Evolutionary conservation across 2,888 invertebrate species (phyloP).

Genomic region (Bembecia ichneumoniformis): DNA sequence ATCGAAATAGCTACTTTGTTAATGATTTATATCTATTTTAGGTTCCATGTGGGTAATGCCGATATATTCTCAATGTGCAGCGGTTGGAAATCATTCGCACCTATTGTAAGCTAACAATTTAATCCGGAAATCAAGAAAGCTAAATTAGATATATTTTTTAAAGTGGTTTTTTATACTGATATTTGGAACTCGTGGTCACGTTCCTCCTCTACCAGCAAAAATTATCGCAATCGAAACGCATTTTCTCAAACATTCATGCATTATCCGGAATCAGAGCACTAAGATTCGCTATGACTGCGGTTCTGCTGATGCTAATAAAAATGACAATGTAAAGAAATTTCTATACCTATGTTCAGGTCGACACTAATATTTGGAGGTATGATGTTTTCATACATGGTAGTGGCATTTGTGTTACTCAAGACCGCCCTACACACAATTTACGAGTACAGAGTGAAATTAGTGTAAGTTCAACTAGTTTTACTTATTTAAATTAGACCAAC

Average conservation of each 20-base stretch:
- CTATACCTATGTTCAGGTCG: conserved; percentile 26
- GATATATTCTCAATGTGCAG: conserved; percentile 53
- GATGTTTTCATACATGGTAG: conserved; percentile 42
- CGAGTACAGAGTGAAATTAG: conserved; percentile 54
- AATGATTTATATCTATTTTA: conserved; percentile 12
- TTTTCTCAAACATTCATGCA: too few relatives aligned
- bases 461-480: conserved; percentile 33
- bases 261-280: too few relatives aligned
- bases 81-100: conserved; percentile 41
- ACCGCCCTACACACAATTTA: conserved; percentile 55
- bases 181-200: too few relatives aligned
- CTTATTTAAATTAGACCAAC: background rate
- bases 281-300: too few relatives aligned
- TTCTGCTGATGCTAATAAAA: too few relatives aligned
- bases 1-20: background rate
- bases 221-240: too few relatives aligned
- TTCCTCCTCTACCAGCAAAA: too few relatives aligned
- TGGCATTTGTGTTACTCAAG: conserved; percentile 44
- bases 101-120: conserved; percentile 31
- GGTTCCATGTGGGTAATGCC: conserved; percentile 57
- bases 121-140: too few relatives aligned
- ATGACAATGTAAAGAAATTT: too few relatives aligned
- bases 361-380: conserved; percentile 47
- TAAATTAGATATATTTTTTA: too few relatives aligned
- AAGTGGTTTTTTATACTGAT: too few relatives aligned